phyloP scores from a whole-genome alignment of 2,113 vertebrate genomes.

The Oncorhynchus tshawytscha region DNA sequence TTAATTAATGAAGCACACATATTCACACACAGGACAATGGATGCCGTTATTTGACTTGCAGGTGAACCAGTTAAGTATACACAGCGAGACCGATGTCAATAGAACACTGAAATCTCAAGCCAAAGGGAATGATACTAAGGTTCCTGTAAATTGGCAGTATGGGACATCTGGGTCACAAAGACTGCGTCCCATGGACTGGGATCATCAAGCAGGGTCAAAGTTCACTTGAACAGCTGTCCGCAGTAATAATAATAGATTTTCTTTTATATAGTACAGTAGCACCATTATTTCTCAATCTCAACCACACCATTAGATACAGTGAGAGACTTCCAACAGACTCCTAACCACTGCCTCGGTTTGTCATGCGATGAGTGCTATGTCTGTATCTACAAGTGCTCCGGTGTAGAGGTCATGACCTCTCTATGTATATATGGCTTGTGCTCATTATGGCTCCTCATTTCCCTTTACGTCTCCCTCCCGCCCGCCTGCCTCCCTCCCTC shows the following conservation, averaged over 20 bases:
- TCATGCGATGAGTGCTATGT: constrained; percentile 19
- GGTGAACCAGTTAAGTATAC: not conserved
- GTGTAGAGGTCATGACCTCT: constrained; percentile 19
- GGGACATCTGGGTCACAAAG: not conserved
- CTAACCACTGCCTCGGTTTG: no score
- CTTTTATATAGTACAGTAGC: not conserved
- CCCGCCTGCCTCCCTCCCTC: no score
- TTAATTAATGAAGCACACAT: no score
- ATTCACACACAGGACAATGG: not conserved
- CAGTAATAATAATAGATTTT: no score
- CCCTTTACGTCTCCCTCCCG: constrained; percentile 40
- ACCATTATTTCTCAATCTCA: not conserved
- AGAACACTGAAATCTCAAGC: no score
- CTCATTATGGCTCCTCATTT: constrained; percentile 62
- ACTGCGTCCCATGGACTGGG: constrained; percentile 6
- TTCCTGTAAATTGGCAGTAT: constrained; percentile 29
- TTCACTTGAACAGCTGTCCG: constrained; percentile 2
- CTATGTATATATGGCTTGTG: constrained; percentile 68
- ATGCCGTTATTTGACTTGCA: not conserved
- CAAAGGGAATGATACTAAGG: not conserved
- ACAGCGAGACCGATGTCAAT: no score
- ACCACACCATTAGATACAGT: not conserved
- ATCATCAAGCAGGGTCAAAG: not conserved
- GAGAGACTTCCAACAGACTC: no score
- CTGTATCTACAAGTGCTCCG: constrained; percentile 28